These are phyloP conservation scores for Tamandua tetradactyla DNA, from an alignment of 2,797 vertebrate genomes.

Conservation along the genomic window DNA sequence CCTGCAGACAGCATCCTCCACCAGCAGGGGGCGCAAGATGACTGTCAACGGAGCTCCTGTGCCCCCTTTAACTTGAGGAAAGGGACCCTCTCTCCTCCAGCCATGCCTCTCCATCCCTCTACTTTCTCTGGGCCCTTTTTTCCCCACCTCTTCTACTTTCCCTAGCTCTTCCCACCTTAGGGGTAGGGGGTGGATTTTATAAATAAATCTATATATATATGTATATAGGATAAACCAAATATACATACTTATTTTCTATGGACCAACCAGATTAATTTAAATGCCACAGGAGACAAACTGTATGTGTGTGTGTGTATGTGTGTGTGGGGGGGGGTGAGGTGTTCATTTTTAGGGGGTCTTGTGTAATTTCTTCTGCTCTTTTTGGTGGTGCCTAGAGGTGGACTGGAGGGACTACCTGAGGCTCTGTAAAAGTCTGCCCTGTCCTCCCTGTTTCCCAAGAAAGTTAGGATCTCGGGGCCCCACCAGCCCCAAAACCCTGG, in stretches of 20 bases:
- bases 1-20: constrained; percentile 80
- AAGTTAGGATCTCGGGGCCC: neutral
- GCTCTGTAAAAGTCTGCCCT: neutral
- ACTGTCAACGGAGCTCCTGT: constrained; percentile 90
- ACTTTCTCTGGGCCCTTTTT: constrained; percentile 75
- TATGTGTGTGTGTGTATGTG: constrained; percentile 51
- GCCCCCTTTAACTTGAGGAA: constrained; percentile 83
- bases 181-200: constrained; percentile 79
- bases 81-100: constrained; percentile 57
- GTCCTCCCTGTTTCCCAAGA: neutral
- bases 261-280: constrained; percentile 86
- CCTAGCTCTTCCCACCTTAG: constrained; percentile 56
- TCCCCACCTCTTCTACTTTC: constrained; percentile 71
- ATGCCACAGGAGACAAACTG: constrained; percentile 74
- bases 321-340: neutral
- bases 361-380: constrained; percentile 53
- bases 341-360: constrained; percentile 44
- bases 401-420: neutral
- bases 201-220: constrained; percentile 86
- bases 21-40: constrained; percentile 89
- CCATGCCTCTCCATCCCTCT: constrained; percentile 45
- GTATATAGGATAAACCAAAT: constrained; percentile 85
- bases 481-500: neutral
- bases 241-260: constrained; percentile 89
- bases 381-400: neutral